Evolutionary conservation across 1,140 invertebrate genomes (phyloP).

Genomic region (Drosophila hydei): DNA sequence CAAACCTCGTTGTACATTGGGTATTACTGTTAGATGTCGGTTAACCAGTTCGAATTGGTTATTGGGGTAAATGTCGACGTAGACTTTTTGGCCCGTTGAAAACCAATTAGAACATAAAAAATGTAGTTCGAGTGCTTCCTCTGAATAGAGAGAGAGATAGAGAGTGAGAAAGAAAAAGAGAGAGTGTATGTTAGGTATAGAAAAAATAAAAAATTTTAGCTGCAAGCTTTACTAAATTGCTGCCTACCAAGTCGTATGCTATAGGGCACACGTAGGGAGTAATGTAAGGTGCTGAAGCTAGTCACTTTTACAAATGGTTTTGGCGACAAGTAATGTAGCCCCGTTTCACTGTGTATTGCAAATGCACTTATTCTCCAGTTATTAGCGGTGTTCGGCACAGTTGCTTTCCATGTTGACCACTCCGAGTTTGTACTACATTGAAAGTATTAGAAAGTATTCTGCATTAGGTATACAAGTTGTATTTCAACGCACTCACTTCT

Average conservation of each 20-base stretch:
- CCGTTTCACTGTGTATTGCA: slow-evolving; percentile 7
- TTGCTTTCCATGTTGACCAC: background rate
- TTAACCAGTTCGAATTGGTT: too few relatives aligned
- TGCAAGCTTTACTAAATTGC: background rate
- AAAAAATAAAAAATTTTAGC: too few relatives aligned
- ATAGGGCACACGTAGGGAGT: background rate
- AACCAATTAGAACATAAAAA: too few relatives aligned
- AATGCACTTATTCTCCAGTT: slow-evolving; percentile 41
- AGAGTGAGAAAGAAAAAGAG: too few relatives aligned
- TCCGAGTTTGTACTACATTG: background rate
- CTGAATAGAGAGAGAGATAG: too few relatives aligned
- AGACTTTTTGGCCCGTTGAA: too few relatives aligned
- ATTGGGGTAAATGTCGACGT: too few relatives aligned
- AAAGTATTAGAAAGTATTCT: background rate
- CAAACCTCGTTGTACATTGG: too few relatives aligned
- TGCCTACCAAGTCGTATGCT: slow-evolving; percentile 30
- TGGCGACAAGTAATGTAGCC: slow-evolving; percentile 12
- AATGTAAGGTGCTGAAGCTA: slow-evolving; percentile 10
- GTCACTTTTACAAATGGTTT: background rate
- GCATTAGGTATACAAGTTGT: background rate
- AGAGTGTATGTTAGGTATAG: too few relatives aligned
- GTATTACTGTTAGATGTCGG: too few relatives aligned
- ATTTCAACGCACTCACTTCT: slow-evolving; percentile 4
- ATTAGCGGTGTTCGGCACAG: slow-evolving; percentile 2
- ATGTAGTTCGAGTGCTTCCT: too few relatives aligned